Base-by-base conservation (phyloP, 2,888 invertebrate species). In the Panopea generosa region DNA sequence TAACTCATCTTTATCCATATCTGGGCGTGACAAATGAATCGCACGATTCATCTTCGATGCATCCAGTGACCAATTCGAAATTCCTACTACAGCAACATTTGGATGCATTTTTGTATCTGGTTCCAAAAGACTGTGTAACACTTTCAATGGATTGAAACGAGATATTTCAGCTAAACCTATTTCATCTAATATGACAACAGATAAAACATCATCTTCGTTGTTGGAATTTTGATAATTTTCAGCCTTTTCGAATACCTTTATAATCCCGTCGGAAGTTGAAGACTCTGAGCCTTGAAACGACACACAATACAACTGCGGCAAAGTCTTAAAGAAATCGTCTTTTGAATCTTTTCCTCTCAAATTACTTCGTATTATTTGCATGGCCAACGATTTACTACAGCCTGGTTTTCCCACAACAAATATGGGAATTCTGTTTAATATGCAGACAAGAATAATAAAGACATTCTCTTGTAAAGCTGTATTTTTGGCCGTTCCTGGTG, bases 1-100 rank as follows among this genome's bases (percentile, higher is more conserved):
- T 6, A 87, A 61, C 43, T 87, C 86, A 2, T 84, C 73, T 61
- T 49, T 72, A 59, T 83, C 84, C 83, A 86, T 85, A 26, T 86
- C 86, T 52, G 87, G 86, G 26, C 86, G 68, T 9, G 87, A 86
- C 14, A 88, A 59, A 70, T 85, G 87, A 20, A 88, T 84, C 38
- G 84, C 89, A 73, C 89, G 62, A 53, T 89, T 89, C 88, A 88
- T 89, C 75, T 89, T 89, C 4, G 89, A 87, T 11, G 88, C 85
- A 83, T 89, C 88, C 7, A 89, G 65, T 20, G 85, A 82, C 87
- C 87, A 87, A 38, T 87, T 87, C 16, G 87, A 87, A 40, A 87
- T 86, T 14, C 87, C 87, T 27, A 87, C 85, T 18, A 88, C 87
- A 16, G 87, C 84, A 26, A 88, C 85, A 81, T 85, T 75, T 40